Conservation (phyloP, 2,113 vertebrate species). For the Leptosomus discolor region DNA sequence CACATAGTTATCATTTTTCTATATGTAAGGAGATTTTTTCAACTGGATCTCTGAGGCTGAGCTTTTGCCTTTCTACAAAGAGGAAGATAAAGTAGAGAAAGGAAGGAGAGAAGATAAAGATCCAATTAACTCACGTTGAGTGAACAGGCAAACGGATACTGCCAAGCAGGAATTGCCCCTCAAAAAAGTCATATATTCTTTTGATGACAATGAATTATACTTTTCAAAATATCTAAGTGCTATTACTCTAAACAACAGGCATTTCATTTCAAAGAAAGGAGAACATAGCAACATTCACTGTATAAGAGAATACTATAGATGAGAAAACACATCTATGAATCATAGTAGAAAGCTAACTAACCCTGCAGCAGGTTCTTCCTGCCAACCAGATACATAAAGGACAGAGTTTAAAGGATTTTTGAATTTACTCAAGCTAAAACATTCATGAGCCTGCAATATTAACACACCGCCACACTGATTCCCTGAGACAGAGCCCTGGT, state of each 20-base stretch:
- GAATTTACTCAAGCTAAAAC: constrained; percentile 31
- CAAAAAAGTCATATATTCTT: not conserved
- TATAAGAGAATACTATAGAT: not conserved
- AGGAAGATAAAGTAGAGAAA: not conserved
- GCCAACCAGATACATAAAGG: not conserved
- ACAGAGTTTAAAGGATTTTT: not conserved
- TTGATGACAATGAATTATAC: not conserved
- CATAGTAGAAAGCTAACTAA: not conserved
- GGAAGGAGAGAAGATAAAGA: not conserved
- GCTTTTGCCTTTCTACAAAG: not conserved
- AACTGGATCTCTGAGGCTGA: not conserved
- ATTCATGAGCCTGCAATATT: constrained; percentile 36
- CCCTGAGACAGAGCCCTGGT: not conserved
- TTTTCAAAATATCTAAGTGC: constrained; percentile 15
- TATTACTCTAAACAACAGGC: not conserved
- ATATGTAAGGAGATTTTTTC: not conserved
- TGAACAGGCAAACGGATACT: not conserved
- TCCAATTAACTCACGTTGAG: not conserved
- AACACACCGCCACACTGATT: not conserved
- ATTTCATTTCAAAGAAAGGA: not conserved
- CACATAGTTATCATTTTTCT: not conserved
- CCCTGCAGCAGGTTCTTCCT: not conserved
- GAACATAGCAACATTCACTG: not conserved
- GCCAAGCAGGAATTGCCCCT: not conserved
- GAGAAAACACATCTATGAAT: constrained; percentile 18